A percentile compares a stretch with the other conserved stretches of the same genome.
phyloP scores from a whole-genome alignment of 2,113 vertebrate genomes.

The Odontophorus gujanensis region DNA sequence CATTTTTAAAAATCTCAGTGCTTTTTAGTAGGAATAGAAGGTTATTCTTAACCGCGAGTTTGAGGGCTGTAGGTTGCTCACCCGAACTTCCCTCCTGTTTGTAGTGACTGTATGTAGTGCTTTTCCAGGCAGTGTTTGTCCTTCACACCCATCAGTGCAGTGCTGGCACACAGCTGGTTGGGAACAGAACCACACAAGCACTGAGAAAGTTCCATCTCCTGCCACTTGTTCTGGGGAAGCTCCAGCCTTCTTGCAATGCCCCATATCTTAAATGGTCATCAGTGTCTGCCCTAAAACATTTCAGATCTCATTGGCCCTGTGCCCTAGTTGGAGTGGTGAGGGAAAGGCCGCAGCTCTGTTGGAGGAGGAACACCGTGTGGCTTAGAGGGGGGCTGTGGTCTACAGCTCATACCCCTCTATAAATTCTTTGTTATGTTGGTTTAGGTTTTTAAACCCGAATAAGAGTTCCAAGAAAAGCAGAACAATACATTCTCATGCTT shows the following conservation, averaged over 20 bases:
- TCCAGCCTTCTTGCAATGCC: neutral
- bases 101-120: neutral
- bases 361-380: neutral
- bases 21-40: neutral
- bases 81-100: neutral
- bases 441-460: neutral
- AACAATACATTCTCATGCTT: neutral
- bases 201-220: neutral
- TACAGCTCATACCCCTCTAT: neutral
- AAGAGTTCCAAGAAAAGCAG: neutral
- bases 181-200: neutral
- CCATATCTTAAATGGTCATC: neutral
- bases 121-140: neutral
- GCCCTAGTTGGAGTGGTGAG: neutral
- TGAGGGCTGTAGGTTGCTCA: neutral
- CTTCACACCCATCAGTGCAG: neutral
- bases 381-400: neutral
- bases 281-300: neutral
- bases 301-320: neutral
- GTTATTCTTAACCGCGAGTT: neutral
- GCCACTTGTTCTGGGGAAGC: neutral
- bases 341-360: neutral
- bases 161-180: neutral
- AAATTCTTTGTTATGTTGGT: neutral
- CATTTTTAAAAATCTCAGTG: neutral